phyloP scores from a whole-genome alignment of 2,797 vertebrate genomes.

The Lacerta viridis region DNA sequence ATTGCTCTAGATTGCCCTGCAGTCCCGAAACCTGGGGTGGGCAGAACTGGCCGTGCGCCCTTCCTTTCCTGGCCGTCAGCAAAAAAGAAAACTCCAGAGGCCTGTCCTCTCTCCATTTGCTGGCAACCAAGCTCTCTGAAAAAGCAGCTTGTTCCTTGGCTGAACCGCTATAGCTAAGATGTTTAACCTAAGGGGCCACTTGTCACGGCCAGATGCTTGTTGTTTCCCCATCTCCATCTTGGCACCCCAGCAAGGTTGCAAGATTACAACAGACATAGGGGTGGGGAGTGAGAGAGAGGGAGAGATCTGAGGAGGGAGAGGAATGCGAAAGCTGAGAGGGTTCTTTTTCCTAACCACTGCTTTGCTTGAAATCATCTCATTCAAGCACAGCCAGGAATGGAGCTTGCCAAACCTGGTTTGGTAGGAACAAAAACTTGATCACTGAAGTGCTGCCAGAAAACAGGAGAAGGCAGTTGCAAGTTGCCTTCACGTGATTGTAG shows the following conservation, averaged over 20 bases:
- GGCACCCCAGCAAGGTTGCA: neutral
- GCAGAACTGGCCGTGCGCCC: too few relatives aligned
- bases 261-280: neutral
- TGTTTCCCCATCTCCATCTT: neutral
- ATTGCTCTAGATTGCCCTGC: neutral
- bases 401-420: neutral
- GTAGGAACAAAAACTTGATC: neutral
- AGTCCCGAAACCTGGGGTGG: too few relatives aligned
- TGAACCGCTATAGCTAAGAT: neutral
- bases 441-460: neutral
- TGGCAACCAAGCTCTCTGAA: neutral
- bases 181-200: neutral
- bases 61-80: neutral
- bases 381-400: neutral
- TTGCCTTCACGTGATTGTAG: neutral
- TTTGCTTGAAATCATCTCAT: neutral
- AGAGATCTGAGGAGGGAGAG: neutral
- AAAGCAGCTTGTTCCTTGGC: neutral
- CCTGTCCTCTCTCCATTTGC: too few relatives aligned
- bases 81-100: neutral
- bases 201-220: neutral
- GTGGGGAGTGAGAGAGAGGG: neutral
- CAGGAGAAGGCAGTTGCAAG: neutral
- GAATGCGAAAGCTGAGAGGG: too few relatives aligned
- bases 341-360: neutral